Base-by-base conservation (phyloP, 2,888 invertebrate species). In the Campoplex capitator region DNA sequence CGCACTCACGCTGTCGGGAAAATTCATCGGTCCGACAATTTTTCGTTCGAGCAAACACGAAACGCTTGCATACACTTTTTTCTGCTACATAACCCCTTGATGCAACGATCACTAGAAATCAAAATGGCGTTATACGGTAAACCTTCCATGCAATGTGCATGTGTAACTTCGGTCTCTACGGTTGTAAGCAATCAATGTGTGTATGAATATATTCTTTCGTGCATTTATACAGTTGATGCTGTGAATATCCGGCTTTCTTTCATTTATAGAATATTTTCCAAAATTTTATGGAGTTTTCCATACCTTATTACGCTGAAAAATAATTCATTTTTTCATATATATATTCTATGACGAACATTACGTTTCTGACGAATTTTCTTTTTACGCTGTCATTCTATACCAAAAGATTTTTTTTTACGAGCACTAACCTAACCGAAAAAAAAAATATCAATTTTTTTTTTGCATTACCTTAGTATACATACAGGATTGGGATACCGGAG, bases 11-110 rank as follows among this genome's bases (percentile, higher is more conserved):
- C 86, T 54, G 74, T 78, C 56, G 18, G 68, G 48, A 70, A 62
- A 81, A 86, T 86, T 78, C 81, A 84, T 78, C 77, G 84, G 74
- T 70, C 68, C 77, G 62, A 81, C 86, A 74, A 78, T 86, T 86
- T 84, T 84, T 86, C 84, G 83, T 83, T 81, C 71, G 83, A 76
- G 77, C 81, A 68, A 80, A 86, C 80, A 77, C 76, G 38, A 62
- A 79, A 71, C 62, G 76, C 70, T 80, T 58, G 65, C 74, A 65
- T 58, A 35, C 65, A 38, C 48, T 28, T 68, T 80, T 74, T 48
- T 67, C 56, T 74, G 35, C 38, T 38, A 32, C 56, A 51, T 23
- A 11, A 42, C 68, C 32, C n/a, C 38, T 48, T 32, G 28, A 54
- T n/a, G 54, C 38, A 76, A 56, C 28, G n/a, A 71, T 51, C 13